A percentile compares a stretch with the other conserved stretches of the same genome.
Evolutionary conservation across 2,888 invertebrate genomes (phyloP).

Genomic region (Dusona sp.): DNA sequence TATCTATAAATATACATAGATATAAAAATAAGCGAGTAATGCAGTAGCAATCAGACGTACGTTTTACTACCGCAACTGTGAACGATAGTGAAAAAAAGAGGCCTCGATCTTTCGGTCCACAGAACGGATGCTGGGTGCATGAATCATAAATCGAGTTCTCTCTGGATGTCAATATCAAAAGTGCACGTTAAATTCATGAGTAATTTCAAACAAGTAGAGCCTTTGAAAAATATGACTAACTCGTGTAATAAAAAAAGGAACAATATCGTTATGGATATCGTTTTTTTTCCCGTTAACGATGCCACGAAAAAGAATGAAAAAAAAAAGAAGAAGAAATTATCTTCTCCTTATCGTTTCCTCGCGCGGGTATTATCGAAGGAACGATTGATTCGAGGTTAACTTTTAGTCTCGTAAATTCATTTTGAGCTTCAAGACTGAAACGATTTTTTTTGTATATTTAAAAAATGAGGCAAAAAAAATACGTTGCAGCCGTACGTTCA

Average conservation of each 20-base stretch:
- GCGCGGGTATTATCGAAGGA: neutral
- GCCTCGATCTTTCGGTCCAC: neutral
- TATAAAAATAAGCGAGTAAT: neutral
- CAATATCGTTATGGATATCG: neutral
- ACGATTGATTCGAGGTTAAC: conserved; percentile 2
- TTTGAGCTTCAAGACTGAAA: neutral
- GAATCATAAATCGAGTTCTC: conserved; percentile 28
- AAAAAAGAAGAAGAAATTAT: neutral
- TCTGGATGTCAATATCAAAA: conserved; percentile 6
- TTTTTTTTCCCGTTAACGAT: neutral
- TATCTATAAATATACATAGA: conserved; percentile 5
- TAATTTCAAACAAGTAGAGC: conserved; percentile 16
- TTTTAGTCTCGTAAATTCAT: neutral
- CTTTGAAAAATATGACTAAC: conserved; percentile 17
- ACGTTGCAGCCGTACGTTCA: neutral
- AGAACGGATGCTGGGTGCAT: conserved; percentile 3
- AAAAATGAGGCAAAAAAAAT: no score
- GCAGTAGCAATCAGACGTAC: conserved; percentile 22
- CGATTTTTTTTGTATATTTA: neutral
- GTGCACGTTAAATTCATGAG: conserved; percentile 10
- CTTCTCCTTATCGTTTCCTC: neutral
- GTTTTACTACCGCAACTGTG: conserved; percentile 16
- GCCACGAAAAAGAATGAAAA: neutral
- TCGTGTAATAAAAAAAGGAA: neutral
- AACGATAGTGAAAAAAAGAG: neutral